phyloP scores from a whole-genome alignment of 2,113 vertebrate genomes.

The Engraulis encrasicolus region DNA sequence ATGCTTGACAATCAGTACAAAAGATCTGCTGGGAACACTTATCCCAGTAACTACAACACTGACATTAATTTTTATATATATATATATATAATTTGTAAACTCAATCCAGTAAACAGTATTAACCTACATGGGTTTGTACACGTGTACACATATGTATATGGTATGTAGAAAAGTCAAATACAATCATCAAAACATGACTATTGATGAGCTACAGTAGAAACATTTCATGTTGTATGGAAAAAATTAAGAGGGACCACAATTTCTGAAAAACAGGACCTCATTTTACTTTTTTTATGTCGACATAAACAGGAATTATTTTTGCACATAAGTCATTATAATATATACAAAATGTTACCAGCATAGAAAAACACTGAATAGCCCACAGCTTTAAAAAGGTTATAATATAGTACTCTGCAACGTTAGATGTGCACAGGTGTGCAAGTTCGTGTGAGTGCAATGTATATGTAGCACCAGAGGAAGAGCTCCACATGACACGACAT shows the following conservation, averaged over 20 bases:
- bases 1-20: no score
- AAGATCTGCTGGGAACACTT: no score
- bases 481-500: no score
- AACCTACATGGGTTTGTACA: no score
- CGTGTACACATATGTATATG: no score
- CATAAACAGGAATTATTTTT: neutral
- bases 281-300: neutral
- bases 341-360: conserved; percentile 15
- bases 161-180: no score
- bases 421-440: neutral
- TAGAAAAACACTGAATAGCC: neutral
- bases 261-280: neutral
- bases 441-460: neutral
- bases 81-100: no score
- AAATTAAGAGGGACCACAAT: neutral
- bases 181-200: neutral
- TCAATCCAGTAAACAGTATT: no score
- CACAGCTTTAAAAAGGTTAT: neutral
- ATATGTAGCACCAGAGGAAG: neutral
- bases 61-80: no score
- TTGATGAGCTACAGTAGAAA: neutral
- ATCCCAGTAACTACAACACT: no score
- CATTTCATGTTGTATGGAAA: neutral
- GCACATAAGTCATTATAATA: neutral
- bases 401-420: neutral